Evolutionary conservation across 2,113 vertebrate species (phyloP), one percentile per base, ranked within the genome.

Genomic region (Psilopsiagon aymara): DNA sequence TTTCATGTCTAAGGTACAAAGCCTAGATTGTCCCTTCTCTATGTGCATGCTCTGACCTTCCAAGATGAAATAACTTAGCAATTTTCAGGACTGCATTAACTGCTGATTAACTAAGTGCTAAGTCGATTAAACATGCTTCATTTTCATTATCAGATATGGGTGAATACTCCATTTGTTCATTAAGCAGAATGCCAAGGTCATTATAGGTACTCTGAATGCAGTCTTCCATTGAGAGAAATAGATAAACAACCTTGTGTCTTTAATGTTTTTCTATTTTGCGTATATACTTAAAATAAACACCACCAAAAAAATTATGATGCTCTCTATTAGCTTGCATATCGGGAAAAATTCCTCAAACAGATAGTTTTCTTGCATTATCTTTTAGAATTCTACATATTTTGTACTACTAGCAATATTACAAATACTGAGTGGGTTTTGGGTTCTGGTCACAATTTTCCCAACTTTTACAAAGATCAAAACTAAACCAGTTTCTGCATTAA

Each of bases 91-190:
- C 87, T 75, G 95, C 95, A 63, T 98, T 98, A 82, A 98, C 98
- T 8, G 95, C 97, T 62, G 98, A 98, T 96, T 98, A 98, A 64
- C 97, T 98, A 53, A 96, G 94, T 90, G 97, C 95, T 47, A 98
- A 98, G 96, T 98, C 98, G 92, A 98, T 97, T 94, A 98, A 92
- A 83, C 98, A 98, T 7, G 97, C 97, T 39, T 97, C 83, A 55
- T 98, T 98, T 84, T 96, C 95, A 97, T 99, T 98, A 77, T 97
- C 98, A 41, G 98, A 98, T 78, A 98, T 68, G 39, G 98, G 96
- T 90, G 96, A 97, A 94, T 98, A 98, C 81, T 98, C 97, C n/a
- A 98, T 97, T 97, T 98, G 97, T 29, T 98, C 98, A 69, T 98
- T 99, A 84, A 97, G 28, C n/a, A 98, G 97, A 49, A 97, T 86